A percentile compares a stretch with the other conserved stretches of the same genome.
Evolutionary conservation across 1,140 invertebrate species (phyloP).

Genomic region (Adelges cooleyi): DNA sequence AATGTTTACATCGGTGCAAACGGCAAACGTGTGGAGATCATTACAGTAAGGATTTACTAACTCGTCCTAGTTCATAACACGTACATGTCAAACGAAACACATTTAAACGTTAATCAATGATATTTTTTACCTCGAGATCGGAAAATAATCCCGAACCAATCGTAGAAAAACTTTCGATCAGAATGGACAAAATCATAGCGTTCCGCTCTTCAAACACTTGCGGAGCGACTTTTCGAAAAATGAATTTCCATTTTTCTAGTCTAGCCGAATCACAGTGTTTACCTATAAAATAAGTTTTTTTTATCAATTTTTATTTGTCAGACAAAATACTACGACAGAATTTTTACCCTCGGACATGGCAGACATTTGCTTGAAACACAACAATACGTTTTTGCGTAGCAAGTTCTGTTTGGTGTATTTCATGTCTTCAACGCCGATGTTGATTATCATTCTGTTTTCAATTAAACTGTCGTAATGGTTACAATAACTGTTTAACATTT

Average conservation of each 20-base stretch:
- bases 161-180: conserved; percentile 19
- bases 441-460: conserved; percentile 25
- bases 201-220: conserved; percentile 4
- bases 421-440: conserved; percentile 19
- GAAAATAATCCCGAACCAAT: conserved; percentile 14
- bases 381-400: conserved; percentile 13
- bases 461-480: conserved; percentile 7
- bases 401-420: conserved; percentile 22
- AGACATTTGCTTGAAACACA: conserved; percentile 19
- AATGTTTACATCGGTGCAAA: not conserved
- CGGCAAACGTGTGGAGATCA: not conserved
- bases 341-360: not conserved
- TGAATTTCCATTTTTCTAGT: conserved; percentile 24
- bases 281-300: not conserved
- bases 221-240: conserved; percentile 15
- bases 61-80: not conserved
- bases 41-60: not conserved
- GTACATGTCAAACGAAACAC: not conserved
- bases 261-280: not conserved
- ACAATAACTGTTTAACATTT: conserved; percentile 18
- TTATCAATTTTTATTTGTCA: not conserved
- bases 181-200: not conserved
- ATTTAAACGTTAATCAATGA: not conserved
- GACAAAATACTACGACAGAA: not conserved
- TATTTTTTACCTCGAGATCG: conserved; percentile 1